These are phyloP conservation scores for Pycnomerus fuliginosus DNA, from an alignment of 2,888 invertebrate species.

Conservation along the genomic window DNA sequence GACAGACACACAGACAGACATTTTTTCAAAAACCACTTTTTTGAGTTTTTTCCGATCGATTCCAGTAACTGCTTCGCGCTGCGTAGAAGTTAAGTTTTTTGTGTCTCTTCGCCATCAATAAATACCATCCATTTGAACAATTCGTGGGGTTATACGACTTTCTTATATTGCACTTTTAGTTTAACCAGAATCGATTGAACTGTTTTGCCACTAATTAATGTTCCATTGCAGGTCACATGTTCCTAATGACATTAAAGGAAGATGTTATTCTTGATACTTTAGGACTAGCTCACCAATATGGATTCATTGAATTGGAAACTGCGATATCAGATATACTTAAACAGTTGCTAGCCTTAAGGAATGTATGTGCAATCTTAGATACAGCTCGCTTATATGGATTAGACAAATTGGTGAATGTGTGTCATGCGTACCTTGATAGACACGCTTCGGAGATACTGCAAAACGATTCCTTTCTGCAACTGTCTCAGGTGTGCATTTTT, in stretches of 20 bases:
- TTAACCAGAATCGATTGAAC: too few relatives aligned
- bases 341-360: constrained; percentile 81
- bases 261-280: constrained; percentile 70
- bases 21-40: too few relatives aligned
- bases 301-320: constrained; percentile 86
- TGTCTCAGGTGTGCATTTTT: constrained; percentile 87
- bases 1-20: too few relatives aligned
- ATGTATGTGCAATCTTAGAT: constrained; percentile 94
- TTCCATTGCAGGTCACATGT: constrained; percentile 61
- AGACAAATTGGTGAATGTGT: constrained; percentile 70
- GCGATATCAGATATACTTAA: constrained; percentile 92
- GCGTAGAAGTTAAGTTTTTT: too few relatives aligned
- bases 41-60: too few relatives aligned
- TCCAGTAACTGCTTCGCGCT: too few relatives aligned
- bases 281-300: constrained; percentile 94
- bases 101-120: too few relatives aligned
- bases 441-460: constrained; percentile 83
- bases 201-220: constrained; percentile 6
- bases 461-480: constrained; percentile 78
- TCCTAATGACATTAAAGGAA: constrained; percentile 64
- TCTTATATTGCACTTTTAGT: too few relatives aligned
- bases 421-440: constrained; percentile 87
- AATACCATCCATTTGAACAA: too few relatives aligned
- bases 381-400: constrained; percentile 78
- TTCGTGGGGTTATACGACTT: too few relatives aligned